These are phyloP conservation scores for Rhinopomastus cyanomelas DNA, from an alignment of 2,113 vertebrate species.

Conservation along the genomic window DNA sequence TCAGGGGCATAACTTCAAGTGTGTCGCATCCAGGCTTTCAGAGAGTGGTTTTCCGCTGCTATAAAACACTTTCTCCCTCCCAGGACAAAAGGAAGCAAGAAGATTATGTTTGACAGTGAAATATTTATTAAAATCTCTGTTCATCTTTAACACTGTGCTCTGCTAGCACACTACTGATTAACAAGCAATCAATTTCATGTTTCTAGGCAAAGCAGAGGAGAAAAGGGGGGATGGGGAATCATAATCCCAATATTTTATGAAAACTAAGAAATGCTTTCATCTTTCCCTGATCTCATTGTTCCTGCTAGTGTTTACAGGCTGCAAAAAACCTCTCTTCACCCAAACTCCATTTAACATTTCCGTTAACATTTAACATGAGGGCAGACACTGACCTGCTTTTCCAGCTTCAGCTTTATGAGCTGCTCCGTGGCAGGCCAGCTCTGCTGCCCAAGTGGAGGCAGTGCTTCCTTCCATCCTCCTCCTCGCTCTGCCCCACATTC, in stretches of 20 bases:
- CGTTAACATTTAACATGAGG: not conserved
- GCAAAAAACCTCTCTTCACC: not conserved
- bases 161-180: not conserved
- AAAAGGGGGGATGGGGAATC: not conserved
- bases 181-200: not conserved
- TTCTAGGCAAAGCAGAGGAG: not conserved
- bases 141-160: not conserved
- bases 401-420: not conserved
- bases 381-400: not conserved
- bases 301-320: not conserved
- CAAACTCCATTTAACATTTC: not conserved
- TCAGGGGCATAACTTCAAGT: constrained; percentile 1
- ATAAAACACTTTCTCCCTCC: not conserved
- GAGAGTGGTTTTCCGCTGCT: not conserved
- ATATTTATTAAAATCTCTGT: not conserved
- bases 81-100: not conserved
- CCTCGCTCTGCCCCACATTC: not conserved
- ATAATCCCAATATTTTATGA: not conserved
- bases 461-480: not conserved
- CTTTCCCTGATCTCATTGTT: not conserved
- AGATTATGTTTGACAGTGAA: not conserved
- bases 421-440: not conserved
- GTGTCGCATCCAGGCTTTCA: not conserved
- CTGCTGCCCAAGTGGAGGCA: not conserved
- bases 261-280: not conserved